These are phyloP conservation scores for Anguilla anguilla DNA, from an alignment of 2,797 vertebrate genomes.

Conservation along the genomic window DNA sequence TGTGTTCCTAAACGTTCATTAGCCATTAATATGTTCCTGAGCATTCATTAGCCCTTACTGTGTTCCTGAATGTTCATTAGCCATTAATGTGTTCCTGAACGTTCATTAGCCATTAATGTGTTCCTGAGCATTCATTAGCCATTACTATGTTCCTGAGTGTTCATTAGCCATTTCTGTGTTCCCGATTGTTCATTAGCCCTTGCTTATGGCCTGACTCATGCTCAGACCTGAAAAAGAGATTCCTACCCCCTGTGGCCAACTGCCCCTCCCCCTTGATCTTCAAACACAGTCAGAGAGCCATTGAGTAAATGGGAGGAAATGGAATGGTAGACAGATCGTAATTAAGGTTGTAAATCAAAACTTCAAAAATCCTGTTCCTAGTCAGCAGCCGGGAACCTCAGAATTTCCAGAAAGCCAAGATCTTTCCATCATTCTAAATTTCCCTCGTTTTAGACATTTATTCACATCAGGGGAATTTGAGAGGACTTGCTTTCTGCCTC, in stretches of 20 bases:
- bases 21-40: background rate
- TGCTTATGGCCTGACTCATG: background rate
- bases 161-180: background rate
- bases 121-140: background rate
- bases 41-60: background rate
- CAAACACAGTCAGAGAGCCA: slow-evolving; percentile 54
- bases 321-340: slow-evolving; percentile 54
- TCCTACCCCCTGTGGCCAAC: slow-evolving; percentile 43
- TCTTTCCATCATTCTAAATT: slow-evolving; percentile 12
- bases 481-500: background rate
- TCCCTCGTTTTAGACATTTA: slow-evolving; percentile 8
- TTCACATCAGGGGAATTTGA: background rate
- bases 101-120: background rate
- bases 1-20: background rate
- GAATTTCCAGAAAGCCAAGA: slow-evolving; percentile 5
- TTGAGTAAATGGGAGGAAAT: slow-evolving; percentile 62
- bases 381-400: slow-evolving; percentile 27
- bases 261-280: slow-evolving; percentile 54
- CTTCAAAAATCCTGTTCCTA: slow-evolving; percentile 22
- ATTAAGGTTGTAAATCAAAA: slow-evolving; percentile 55
- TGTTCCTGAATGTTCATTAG: background rate
- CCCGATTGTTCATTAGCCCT: background rate
- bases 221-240: background rate
- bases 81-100: background rate
- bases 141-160: background rate